Percentiles rank a stretch among this genome's conserved stretches.
These are phyloP conservation scores for Myrmecophaga tridactyla DNA, from an alignment of 2,113 vertebrate genomes.

Conservation along the genomic window DNA sequence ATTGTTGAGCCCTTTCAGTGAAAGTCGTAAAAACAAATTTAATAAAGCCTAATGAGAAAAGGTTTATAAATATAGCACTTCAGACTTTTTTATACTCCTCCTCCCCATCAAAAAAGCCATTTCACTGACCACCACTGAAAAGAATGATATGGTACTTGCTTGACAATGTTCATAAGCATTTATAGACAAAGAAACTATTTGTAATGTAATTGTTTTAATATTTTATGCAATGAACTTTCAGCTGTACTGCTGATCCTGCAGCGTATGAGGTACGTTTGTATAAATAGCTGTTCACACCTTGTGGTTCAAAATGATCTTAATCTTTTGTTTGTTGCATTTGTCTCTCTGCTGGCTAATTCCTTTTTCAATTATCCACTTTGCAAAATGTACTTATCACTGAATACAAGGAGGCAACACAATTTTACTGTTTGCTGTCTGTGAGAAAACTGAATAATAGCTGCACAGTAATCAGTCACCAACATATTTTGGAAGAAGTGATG, in stretches of 20 bases:
- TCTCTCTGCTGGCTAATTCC: background rate
- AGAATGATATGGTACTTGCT: background rate
- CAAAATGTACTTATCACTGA: background rate
- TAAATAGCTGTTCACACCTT: background rate
- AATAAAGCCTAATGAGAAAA: conserved; percentile 36
- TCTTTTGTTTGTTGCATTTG: background rate
- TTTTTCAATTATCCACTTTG: background rate
- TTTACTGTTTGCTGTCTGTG: background rate
- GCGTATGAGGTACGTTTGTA: background rate
- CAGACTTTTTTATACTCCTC: background rate
- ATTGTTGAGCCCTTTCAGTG: conserved; percentile 39
- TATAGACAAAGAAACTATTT: background rate
- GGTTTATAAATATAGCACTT: background rate
- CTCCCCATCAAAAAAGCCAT: background rate
- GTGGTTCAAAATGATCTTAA: background rate
- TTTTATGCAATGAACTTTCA: background rate
- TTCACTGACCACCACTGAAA: background rate
- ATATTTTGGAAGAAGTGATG: background rate
- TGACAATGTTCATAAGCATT: background rate
- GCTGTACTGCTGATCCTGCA: background rate
- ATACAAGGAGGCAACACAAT: background rate
- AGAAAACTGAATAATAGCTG: background rate
- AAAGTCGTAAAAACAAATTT: conserved; percentile 49
- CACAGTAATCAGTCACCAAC: background rate
- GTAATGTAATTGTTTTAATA: background rate